Base-by-base conservation (phyloP, 2,113 vertebrate genomes). In the Brachyhypopomus gauderio region DNA sequence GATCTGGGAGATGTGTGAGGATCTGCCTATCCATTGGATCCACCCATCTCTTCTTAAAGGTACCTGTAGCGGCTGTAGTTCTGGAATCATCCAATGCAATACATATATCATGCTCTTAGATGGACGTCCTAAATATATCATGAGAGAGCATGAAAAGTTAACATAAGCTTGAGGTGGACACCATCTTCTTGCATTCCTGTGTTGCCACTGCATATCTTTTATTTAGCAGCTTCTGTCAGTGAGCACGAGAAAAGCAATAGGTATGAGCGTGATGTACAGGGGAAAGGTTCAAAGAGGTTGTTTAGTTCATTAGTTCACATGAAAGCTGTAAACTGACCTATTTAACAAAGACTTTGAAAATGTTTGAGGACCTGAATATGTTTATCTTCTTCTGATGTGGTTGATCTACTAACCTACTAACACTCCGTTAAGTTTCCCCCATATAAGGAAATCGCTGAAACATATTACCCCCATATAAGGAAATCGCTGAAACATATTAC, bases 21-120 rank as follows among this genome's bases (percentile, higher is more conserved):
- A 93, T 80, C 86, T 94, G 84, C 93, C 93, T 84, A 92, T 94
- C 83, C 92, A 94, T 88, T 94, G 93, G 93, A 94, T 94, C 67
- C 89, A 92, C 79, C 91, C 91, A n/a, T 91, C 91, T 81, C 87
- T 86, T 72, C 79, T 91, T 86, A 90, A 84, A 73, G 92, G 93
- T 94, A 87, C 41, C 88, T 86, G 83, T 76, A 85, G 82, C 25
- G 55, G 84, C 86, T 86, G 83, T 86, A 81, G 41, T 83, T 36
- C 78, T 82, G 80, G 84, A 20, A 14, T 52, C 12, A 52, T 52
- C 45, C 9, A 11, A 45, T 45, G 41, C 41, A 6, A 45, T 45
- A 45, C 41, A 45, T 45, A 45, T 45, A 11, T 45, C 41, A 45
- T 45, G 9, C 9, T 45, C 41, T 45, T 45, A 45, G 41, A 52